A percentile compares a stretch with the other conserved stretches of the same genome.
Conservation (phyloP, 2,113 vertebrate genomes). For the Pardalotus punctatus region DNA sequence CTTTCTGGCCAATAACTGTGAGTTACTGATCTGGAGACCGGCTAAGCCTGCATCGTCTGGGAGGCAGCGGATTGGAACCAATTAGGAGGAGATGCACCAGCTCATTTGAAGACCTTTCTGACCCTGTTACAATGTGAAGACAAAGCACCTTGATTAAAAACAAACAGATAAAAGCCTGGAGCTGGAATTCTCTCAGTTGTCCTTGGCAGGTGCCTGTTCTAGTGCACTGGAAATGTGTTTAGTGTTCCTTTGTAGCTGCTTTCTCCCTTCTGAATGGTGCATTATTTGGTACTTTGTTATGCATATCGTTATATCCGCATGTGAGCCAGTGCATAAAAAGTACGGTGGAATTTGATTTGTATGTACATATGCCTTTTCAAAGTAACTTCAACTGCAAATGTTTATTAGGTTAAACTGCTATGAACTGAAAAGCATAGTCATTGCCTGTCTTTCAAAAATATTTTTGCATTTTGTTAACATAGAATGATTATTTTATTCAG, state of each 20-base stretch:
- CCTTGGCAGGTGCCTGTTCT: not conserved
- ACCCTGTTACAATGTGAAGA: not conserved
- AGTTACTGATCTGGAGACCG: not conserved
- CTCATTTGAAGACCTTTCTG: not conserved
- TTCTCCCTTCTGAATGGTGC: not conserved
- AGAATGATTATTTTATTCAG: not conserved
- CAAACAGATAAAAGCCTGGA: not conserved
- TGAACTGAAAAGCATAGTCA: not conserved
- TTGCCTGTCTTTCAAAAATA: not conserved
- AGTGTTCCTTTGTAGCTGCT: not conserved
- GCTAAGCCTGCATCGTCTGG: not conserved
- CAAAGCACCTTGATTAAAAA: not conserved
- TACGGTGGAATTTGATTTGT: not conserved
- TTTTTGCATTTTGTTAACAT: not conserved
- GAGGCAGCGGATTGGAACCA: not conserved
- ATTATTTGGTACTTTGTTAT: not conserved
- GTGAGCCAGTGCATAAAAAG: not conserved
- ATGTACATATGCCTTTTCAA: not conserved
- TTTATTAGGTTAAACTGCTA: not conserved
- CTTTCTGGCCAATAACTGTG: not conserved
- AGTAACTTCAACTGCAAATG: not conserved
- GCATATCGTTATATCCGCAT: not conserved
- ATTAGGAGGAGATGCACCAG: not conserved
- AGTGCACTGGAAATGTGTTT: not conserved
- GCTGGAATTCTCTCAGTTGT: not conserved